Conservation (phyloP, 2,888 invertebrate species). For the Phalera bucephala region DNA sequence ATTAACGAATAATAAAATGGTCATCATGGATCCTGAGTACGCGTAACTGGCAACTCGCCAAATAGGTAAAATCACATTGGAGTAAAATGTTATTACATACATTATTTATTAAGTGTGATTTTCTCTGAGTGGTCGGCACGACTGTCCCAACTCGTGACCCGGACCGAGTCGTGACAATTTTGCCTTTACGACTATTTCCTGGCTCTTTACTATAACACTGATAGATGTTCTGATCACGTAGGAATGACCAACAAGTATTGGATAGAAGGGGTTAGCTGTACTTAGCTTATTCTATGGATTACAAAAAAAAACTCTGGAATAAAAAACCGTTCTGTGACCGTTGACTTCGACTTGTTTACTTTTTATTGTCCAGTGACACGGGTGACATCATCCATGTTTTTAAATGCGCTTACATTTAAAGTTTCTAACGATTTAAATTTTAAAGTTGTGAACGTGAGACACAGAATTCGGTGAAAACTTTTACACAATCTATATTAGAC, state of each 20-base stretch:
- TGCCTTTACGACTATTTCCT: constrained; percentile 12
- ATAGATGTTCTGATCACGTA: constrained; percentile 30
- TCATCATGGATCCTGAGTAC: too few relatives aligned
- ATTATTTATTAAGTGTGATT: constrained; percentile 47
- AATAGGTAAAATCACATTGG: too few relatives aligned
- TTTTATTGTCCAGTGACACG: background rate
- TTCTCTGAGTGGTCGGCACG: constrained; percentile 54
- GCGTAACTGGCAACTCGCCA: too few relatives aligned
- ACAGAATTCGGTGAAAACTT: background rate
- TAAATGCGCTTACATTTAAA: background rate
- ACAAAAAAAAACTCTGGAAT: background rate
- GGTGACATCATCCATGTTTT: constrained; percentile 1
- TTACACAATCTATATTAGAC: background rate
- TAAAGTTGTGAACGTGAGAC: background rate
- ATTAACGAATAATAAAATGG: too few relatives aligned
- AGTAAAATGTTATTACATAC: too few relatives aligned
- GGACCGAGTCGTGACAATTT: constrained; percentile 31
- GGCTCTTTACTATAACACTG: constrained; percentile 3
- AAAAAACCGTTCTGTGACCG: background rate
- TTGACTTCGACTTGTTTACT: too few relatives aligned
- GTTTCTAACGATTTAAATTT: background rate
- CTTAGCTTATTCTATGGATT: too few relatives aligned
- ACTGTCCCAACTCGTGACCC: constrained; percentile 60
- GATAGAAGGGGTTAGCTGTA: background rate
- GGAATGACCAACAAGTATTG: background rate